A percentile compares a stretch with the other conserved stretches of the same genome.
These are phyloP conservation scores for Eulemur albifrons DNA, from an alignment of 2,797 vertebrate species.

Conservation along the genomic window DNA sequence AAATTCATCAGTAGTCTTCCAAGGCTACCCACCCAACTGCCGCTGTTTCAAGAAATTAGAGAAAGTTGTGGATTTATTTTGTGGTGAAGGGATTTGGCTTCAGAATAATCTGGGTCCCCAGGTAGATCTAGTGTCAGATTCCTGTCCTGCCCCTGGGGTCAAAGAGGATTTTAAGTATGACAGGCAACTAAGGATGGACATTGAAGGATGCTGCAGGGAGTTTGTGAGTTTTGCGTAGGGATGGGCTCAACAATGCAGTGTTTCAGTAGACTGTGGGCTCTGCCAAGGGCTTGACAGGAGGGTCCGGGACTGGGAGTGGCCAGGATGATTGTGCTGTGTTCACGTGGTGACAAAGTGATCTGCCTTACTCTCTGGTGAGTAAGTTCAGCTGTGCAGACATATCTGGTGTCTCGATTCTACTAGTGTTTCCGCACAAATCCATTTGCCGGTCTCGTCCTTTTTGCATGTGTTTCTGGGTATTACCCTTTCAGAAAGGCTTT, in stretches of 20 bases:
- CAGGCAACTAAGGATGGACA: not conserved
- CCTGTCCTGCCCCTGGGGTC: not conserved
- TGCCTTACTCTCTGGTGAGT: not conserved
- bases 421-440: not conserved
- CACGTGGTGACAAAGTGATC: not conserved
- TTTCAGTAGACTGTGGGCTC: not conserved
- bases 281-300: not conserved
- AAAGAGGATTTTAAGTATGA: not conserved
- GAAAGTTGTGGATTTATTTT: not conserved
- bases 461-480: slow-evolving; percentile 56
- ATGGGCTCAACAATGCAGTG: not conserved
- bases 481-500: slow-evolving; percentile 33
- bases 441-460: slow-evolving; percentile 19
- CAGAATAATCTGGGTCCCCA: not conserved
- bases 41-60: not conserved
- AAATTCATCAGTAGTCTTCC: not conserved
- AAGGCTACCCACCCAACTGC: not conserved
- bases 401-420: not conserved
- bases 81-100: not conserved
- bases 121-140: not conserved
- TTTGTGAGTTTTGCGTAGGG: not conserved
- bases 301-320: not conserved
- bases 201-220: not conserved
- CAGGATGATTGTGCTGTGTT: not conserved
- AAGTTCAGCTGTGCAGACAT: not conserved